A percentile compares a stretch with the other conserved stretches of the same genome.
phyloP scores from a whole-genome alignment of 2,888 invertebrate species.

The Lasius platythorax region DNA sequence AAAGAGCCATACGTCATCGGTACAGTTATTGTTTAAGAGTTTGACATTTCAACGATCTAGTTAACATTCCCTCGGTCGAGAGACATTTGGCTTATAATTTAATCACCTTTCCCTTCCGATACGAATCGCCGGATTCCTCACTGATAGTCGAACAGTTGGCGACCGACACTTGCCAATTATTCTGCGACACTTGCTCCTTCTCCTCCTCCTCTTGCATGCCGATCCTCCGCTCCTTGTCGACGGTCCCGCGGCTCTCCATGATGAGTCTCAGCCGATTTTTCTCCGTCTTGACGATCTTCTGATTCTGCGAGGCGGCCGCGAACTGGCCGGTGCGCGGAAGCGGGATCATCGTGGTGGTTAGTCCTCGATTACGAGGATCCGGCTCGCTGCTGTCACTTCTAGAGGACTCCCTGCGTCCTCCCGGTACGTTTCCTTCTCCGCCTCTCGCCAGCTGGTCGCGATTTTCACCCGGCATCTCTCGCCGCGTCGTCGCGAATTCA shows the following conservation, averaged over 20 bases:
- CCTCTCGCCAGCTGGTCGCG: slow-evolving; percentile 50
- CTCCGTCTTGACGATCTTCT: slow-evolving; percentile 82
- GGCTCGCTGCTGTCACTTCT: slow-evolving; percentile 5
- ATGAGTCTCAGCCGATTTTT: slow-evolving; percentile 82
- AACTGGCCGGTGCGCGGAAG: slow-evolving; percentile 74
- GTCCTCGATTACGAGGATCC: slow-evolving; percentile 46
- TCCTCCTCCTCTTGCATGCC: slow-evolving; percentile 54
- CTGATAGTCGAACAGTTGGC: slow-evolving; percentile 36
- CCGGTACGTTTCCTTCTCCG: slow-evolving; percentile 37
- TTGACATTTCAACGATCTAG: slow-evolving; percentile 11
- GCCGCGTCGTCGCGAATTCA: slow-evolving; percentile 28
- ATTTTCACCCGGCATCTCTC: slow-evolving; percentile 64
- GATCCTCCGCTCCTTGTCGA: slow-evolving; percentile 75
- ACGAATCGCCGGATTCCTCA: slow-evolving; percentile 27
- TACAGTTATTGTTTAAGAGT: neutral
- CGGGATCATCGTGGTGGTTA: slow-evolving; percentile 74
- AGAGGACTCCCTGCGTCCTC: slow-evolving; percentile 43
- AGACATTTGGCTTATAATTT: neutral
- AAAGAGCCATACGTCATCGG: neutral
- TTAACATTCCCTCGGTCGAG: neutral
- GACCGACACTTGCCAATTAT: slow-evolving; percentile 34
- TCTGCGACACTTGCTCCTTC: slow-evolving; percentile 50
- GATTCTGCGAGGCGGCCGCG: slow-evolving; percentile 61
- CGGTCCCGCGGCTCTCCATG: slow-evolving; percentile 71
- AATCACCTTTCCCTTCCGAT: slow-evolving; percentile 68